Evolutionary conservation across 2,888 invertebrate species (phyloP).

Genomic region (Euphydryas editha): DNA sequence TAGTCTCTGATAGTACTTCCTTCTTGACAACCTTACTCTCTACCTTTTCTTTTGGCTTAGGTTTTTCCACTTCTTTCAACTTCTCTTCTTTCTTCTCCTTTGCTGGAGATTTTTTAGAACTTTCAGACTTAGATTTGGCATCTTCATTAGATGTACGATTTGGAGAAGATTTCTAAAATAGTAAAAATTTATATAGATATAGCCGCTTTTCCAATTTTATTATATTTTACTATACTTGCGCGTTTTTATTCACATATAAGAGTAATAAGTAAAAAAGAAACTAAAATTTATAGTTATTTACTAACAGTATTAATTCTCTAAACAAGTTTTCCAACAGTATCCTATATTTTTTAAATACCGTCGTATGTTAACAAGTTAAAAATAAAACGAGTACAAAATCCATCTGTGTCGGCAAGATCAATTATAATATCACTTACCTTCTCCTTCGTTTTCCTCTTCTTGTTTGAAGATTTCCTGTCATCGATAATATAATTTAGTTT

Average conservation of each 20-base stretch:
- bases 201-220: slow-evolving; percentile 4
- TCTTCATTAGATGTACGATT: slow-evolving; percentile 85
- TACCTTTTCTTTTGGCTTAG: slow-evolving; percentile 71
- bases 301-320: background rate
- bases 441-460: slow-evolving; percentile 88
- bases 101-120: slow-evolving; percentile 81
- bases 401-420: background rate
- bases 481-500: slow-evolving; percentile 85
- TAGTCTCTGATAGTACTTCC: slow-evolving; percentile 69
- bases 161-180: slow-evolving; percentile 83
- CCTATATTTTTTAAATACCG: background rate
- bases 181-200: background rate
- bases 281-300: background rate
- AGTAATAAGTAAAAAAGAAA: no score
- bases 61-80: slow-evolving; percentile 76
- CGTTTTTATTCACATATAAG: background rate
- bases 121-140: slow-evolving; percentile 83
- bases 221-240: background rate
- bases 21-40: slow-evolving; percentile 71
- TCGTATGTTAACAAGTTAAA: slow-evolving; percentile 72
- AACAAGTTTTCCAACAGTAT: background rate
- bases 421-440: slow-evolving; percentile 80
- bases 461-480: slow-evolving; percentile 87
- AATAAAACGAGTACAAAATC: slow-evolving; percentile 71
- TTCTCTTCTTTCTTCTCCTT: slow-evolving; percentile 85